Evolutionary conservation across 1,140 invertebrate genomes (phyloP).

Genomic region (Bradysia coprophila): DNA sequence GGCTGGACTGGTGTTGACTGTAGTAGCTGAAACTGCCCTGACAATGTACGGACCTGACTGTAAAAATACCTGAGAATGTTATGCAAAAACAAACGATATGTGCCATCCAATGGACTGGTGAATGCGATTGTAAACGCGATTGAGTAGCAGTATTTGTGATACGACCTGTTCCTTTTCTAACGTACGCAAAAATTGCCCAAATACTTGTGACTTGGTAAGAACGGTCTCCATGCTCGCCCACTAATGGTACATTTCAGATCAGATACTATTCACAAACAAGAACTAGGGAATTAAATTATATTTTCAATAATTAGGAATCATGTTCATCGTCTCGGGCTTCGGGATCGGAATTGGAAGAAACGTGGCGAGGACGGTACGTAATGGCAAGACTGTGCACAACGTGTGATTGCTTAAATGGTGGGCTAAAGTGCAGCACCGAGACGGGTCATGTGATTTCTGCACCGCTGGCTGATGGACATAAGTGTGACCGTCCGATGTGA

Average conservation of each 20-base stretch:
- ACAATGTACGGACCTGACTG: conserved; percentile 53
- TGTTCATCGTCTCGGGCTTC: conserved; percentile 61
- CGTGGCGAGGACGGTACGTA: conserved; percentile 50
- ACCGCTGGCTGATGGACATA: conserved; percentile 39
- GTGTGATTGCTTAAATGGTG: conserved; percentile 69
- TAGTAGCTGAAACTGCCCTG: conserved; percentile 40
- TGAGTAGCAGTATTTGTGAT: conserved; percentile 62
- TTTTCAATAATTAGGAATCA: conserved; percentile 50
- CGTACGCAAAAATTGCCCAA: conserved; percentile 63
- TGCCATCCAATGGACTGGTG: conserved; percentile 78
- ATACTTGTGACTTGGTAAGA: conserved; percentile 63
- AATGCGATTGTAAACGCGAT: conserved; percentile 73
- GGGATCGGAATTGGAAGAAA: conserved; percentile 50
- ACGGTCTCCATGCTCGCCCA: conserved; percentile 72
- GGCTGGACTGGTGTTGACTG: conserved; percentile 64
- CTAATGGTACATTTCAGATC: conserved; percentile 62
- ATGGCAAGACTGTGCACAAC: conserved; percentile 57
- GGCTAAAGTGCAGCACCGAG: conserved; percentile 55
- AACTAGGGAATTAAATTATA: too few relatives aligned
- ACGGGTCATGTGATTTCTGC: conserved; percentile 65
- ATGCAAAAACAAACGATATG: conserved; percentile 47
- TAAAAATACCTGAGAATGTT: conserved; percentile 53
- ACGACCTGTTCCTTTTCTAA: conserved; percentile 63
- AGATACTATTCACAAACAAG: too few relatives aligned
- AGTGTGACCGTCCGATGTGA: conserved; percentile 73